Conservation (phyloP, 1,140 invertebrate genomes). For the Scylla paramamosain region DNA sequence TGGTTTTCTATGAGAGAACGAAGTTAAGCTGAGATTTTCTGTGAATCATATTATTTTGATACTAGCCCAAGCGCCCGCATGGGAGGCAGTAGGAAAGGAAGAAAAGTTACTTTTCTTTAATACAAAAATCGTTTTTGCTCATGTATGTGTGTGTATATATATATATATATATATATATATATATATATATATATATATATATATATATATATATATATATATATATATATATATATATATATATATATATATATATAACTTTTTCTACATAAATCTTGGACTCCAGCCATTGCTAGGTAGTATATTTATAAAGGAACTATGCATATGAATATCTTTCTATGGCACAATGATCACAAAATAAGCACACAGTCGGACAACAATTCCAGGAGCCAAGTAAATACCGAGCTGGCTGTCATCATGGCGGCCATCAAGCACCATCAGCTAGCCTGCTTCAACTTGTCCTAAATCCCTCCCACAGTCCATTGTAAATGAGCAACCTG, state of each 20-base stretch:
- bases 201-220: slow-evolving; percentile 26
- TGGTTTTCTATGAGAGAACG: background rate
- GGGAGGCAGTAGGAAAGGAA: background rate
- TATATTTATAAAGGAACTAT: too few relatives aligned
- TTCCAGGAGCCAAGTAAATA: too few relatives aligned
- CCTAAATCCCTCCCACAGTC: too few relatives aligned
- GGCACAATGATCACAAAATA: too few relatives aligned
- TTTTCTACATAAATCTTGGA: background rate
- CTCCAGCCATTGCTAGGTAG: too few relatives aligned
- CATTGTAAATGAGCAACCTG: too few relatives aligned
- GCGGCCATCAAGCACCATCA: too few relatives aligned
- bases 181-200: slow-evolving; percentile 26
- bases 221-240: slow-evolving; percentile 26
- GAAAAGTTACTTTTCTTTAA: background rate
- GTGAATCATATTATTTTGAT: background rate
- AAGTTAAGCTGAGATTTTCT: background rate
- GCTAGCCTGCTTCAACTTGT: too few relatives aligned
- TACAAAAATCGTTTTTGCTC: background rate
- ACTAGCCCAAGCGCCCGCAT: background rate
- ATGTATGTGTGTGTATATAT: background rate
- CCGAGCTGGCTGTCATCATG: too few relatives aligned
- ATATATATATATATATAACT: slow-evolving; percentile 5
- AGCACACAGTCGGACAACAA: too few relatives aligned
- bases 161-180: slow-evolving; percentile 26
- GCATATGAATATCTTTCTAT: too few relatives aligned